Evolutionary conservation across 30 jellyfish, hydroid and myxozoan species (phyloP), one percentile per base, ranked within the genome.

Genomic region (Chrysaora quinquecirrha): DNA sequence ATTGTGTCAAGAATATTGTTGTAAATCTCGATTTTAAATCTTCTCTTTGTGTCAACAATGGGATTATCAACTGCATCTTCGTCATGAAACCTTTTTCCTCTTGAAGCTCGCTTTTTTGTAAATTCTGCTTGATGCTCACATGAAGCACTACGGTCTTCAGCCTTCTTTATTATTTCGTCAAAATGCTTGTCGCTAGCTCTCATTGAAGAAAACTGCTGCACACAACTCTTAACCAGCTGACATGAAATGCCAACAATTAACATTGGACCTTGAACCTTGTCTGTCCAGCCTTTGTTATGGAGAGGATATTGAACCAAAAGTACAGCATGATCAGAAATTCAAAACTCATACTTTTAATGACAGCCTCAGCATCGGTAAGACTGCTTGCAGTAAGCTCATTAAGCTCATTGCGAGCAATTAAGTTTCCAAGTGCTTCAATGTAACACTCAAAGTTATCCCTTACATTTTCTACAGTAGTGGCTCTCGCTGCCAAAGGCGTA

Each of bases 251-350:
- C 79, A 61, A 77, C 31, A 62, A 56, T 58, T 56, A 77, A 81
- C 21, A 77, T 34, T 10, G 89, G 89, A 48, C 89, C 87, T 56
- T 77, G 89, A 77, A 77, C 89, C 89, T 63, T 79, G 73, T 65
- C 90, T 50, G 90, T 79, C 60, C 82, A 79, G 90, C 90, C 49
- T 79, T 79, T 35, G 90, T 79, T 50, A 79, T 62, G 90, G 34
- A 50, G 25, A 79, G 47, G 60, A 79, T 58, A 30, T 79, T 62
- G 29, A 79, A 79, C 90, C 90, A 79, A 18, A 79, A 79, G 46
- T 20, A 58, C 78, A 79, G 38, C 82, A 79, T 79, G 68, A 79
- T 58, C 29, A 61, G 48, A 58, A 65, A 79, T 30, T 79, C 73
- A 79, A 63, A 79, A 48, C 64, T 79, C 50, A 23, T 27, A 43